Base-by-base conservation (phyloP, 2,888 invertebrate genomes). In the Diploptera punctata region DNA sequence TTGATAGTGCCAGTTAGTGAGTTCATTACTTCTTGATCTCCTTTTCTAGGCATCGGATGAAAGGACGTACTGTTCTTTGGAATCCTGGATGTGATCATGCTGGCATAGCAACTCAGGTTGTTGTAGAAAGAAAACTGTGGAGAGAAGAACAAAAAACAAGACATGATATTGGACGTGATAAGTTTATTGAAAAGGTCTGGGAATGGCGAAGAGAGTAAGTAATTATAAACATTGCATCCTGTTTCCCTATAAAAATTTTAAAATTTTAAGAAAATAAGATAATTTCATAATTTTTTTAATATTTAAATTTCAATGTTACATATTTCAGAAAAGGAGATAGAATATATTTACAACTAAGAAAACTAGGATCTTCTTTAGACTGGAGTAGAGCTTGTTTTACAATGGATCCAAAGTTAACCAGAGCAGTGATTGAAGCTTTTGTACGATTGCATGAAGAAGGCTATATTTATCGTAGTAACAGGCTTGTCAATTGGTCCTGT, bases 31-130 rank as follows among this genome's bases (percentile, higher is more conserved):
- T n/a, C n/a, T n/a, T n/a, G n/a, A n/a, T n/a, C n/a, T 68, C 52
- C 61, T 72, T 69, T 74, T 76, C 73, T 77, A 93, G 93, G 92
- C 89, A 97, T 82, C 87, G 98, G 74, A 99, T 99, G 99, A 92
- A 92, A 77, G 99, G 99, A 0, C 88, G 90, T 75, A 93, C 93
- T 0, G 94, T 95, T 0, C 83, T 98, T 0, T 99, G 99, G 98
- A 93, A 95, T 80, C 99, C 99, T 0, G 99, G 99, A 1, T 96
- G 97, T 80, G 99, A 99, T 86, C 99, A 99, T 84, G 99, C 99
- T 1, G 99, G 99, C 70, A 99, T 99, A 77, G 99, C 99, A 1
- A 99, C 99, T 0, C 99, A 99, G 83, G 97, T 98, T 18, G 97
- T 99, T 0, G 99, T 99, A 0, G 99, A 99, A 83, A 99, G 98